These are phyloP conservation scores for Macaria notata DNA, from an alignment of 2,888 invertebrate genomes.

Conservation along the genomic window DNA sequence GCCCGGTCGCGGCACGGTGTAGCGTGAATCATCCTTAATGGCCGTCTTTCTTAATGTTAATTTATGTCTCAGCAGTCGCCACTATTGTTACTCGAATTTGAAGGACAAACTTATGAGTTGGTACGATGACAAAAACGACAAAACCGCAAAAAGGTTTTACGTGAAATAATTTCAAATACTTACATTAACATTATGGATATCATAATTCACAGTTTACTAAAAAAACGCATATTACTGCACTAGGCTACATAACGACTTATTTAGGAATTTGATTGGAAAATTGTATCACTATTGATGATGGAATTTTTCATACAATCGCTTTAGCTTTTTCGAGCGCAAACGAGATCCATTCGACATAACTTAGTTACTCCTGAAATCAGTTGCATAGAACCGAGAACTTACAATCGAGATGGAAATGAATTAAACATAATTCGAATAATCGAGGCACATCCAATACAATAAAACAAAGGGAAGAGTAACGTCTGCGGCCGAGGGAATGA, in stretches of 20 bases:
- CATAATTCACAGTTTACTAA: too few relatives aligned
- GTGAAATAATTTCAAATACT: too few relatives aligned
- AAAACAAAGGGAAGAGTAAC: conserved; percentile 75
- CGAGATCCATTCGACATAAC: conserved; percentile 36
- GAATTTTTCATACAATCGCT: too few relatives aligned
- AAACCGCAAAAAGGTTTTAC: too few relatives aligned
- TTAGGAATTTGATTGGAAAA: too few relatives aligned
- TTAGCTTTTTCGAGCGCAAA: neutral
- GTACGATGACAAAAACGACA: too few relatives aligned
- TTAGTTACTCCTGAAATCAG: conserved; percentile 40
- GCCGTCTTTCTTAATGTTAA: conserved; percentile 64
- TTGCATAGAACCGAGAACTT: conserved; percentile 57
- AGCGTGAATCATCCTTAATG: conserved; percentile 76
- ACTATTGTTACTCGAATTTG: conserved; percentile 43
- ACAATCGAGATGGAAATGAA: conserved; percentile 76
- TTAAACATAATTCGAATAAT: conserved; percentile 82
- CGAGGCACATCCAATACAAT: conserved; percentile 72
- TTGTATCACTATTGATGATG: too few relatives aligned
- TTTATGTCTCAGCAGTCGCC: conserved; percentile 49
- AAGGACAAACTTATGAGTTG: too few relatives aligned
- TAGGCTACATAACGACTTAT: too few relatives aligned
- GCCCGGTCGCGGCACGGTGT: too few relatives aligned
- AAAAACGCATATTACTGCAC: too few relatives aligned
- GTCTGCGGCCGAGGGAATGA: conserved; percentile 70
- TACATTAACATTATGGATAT: too few relatives aligned